Percentiles rank a stretch among this genome's conserved stretches.
phyloP scores from a whole-genome alignment of 2,888 invertebrate species.

The Lacanobia wlatinum region DNA sequence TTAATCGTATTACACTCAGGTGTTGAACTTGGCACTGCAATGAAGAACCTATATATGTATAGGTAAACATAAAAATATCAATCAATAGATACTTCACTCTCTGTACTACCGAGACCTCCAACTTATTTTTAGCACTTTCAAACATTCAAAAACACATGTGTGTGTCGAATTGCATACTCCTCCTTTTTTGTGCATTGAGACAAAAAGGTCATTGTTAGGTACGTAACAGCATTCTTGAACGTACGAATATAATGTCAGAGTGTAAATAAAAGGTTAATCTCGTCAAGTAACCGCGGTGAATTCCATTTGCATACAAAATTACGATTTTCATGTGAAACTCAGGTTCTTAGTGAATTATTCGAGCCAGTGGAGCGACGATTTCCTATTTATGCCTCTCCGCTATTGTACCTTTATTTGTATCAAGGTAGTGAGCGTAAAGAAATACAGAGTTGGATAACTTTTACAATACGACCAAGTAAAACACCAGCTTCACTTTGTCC shows the following conservation, averaged over 20 bases:
- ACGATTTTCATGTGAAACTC: constrained; percentile 88
- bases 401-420: constrained; percentile 87
- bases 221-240: constrained; percentile 57
- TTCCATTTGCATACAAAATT: constrained; percentile 88
- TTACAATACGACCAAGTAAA: constrained; percentile 59
- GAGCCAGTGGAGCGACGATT: constrained; percentile 88
- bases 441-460: constrained; percentile 79
- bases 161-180: constrained; percentile 32
- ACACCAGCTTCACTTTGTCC: constrained; percentile 33
- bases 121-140: constrained; percentile 19
- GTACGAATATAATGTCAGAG: constrained; percentile 68
- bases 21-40: neutral
- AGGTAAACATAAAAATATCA: neutral
- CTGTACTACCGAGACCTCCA: constrained; percentile 16
- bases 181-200: constrained; percentile 55
- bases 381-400: constrained; percentile 86
- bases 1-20: neutral
- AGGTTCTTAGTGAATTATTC: constrained; percentile 87
- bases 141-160: constrained; percentile 30
- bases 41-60: neutral
- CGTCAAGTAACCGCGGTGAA: constrained; percentile 76
- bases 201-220: constrained; percentile 65
- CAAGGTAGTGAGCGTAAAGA: constrained; percentile 84
- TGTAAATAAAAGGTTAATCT: constrained; percentile 74
- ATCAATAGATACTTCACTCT: constrained; percentile 8